phyloP scores from a whole-genome alignment of 2,113 vertebrate species.

The Falcunculus frontatus region DNA sequence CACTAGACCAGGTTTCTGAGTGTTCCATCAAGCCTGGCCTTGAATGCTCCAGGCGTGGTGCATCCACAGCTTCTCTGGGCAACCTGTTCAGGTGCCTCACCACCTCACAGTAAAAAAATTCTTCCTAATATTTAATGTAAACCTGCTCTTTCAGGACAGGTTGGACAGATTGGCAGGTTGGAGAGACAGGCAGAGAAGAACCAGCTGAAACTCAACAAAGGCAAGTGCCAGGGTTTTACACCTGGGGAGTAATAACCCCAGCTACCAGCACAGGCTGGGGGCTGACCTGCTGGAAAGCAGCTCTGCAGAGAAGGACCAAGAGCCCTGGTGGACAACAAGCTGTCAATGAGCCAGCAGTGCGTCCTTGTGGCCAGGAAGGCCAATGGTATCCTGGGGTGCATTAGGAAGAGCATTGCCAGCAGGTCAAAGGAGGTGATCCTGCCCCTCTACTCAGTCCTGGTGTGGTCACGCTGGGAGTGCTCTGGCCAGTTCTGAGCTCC shows the following conservation, averaged over 20 bases:
- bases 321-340: neutral
- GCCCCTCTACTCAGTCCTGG: fast-evolving
- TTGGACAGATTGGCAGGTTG: neutral
- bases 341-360: neutral
- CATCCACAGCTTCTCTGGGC: neutral
- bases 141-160: neutral
- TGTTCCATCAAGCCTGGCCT: neutral
- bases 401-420: neutral
- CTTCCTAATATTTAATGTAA: neutral
- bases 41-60: neutral
- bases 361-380: neutral
- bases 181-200: neutral
- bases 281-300: neutral
- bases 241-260: neutral
- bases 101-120: neutral
- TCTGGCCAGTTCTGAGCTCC: neutral
- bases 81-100: neutral
- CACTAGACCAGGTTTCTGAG: neutral
- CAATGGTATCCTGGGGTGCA: too few species aligned
- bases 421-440: neutral
- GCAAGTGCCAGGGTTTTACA: neutral
- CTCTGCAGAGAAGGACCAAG: neutral
- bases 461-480: too few species aligned
- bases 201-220: neutral
- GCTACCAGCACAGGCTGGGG: too few species aligned